Base-by-base conservation (phyloP, 2,888 invertebrate species). In the Chirona hameri region DNA sequence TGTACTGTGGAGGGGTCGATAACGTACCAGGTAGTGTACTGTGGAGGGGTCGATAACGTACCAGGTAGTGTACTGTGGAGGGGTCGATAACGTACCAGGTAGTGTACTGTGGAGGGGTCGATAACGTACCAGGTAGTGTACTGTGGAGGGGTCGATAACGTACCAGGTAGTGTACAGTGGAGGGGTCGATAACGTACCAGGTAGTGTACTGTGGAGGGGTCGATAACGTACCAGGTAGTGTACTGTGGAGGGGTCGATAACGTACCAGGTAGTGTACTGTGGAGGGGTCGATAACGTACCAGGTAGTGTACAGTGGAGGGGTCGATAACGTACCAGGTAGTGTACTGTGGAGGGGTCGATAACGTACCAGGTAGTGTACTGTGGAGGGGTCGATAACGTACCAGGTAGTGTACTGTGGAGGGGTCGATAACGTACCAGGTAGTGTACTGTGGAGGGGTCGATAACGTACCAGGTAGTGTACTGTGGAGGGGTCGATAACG, bases 121-220 rank as follows among this genome's bases (percentile, higher is more conserved):
- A 98, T 39, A 39, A 39, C 88, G 90, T 88, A 95, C 94, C 88
- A 98, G 89, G 86, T 95, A 93, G 84, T 92, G 93, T 0, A 97
- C 94, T 82, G 95, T 95, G 85, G 91, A 93, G 85, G 94, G 93
- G 87, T 96, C 95, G 89, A 98, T n/a, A n/a, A n/a, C n/a, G n/a
- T n/a, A n/a, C n/a, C n/a, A n/a, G n/a, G n/a, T n/a, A n/a, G n/a
- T n/a, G n/a, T n/a, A n/a, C n/a, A n/a, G n/a, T n/a, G n/a, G n/a
- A n/a, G n/a, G n/a, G 39, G 39, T 7, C 39, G 39, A 7, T 39
- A 39, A 39, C 88, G 90, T 88, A 95, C 94, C 88, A 98, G 89
- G 86, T 95, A 93, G 84, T 92, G 93, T 0, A 97, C 94, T 82
- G 95, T 95, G 85, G 91, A 93, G 85, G 94, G 93, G 87, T 96